Conservation (phyloP, 2,113 vertebrate genomes). For the Gallinago undulata region DNA sequence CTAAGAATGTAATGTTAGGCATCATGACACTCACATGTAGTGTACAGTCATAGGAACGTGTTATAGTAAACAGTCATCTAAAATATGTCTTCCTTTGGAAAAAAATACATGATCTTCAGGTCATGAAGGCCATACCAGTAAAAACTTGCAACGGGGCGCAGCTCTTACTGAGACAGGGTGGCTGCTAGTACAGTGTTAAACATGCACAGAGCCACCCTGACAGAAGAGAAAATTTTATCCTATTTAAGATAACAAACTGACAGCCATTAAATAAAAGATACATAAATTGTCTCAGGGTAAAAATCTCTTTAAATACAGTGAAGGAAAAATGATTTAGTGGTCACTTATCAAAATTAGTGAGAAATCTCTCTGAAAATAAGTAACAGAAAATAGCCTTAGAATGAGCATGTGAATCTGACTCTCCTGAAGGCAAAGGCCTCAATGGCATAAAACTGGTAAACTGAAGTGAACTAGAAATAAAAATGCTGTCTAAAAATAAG, state of each 20-base stretch:
- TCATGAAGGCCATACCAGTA: neutral
- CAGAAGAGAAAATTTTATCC: slow-evolving; percentile 1
- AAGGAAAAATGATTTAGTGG: slow-evolving; percentile 17
- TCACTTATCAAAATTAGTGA: neutral
- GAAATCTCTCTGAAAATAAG: slow-evolving; percentile 46
- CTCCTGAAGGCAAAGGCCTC: neutral
- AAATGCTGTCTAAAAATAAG: slow-evolving; percentile 36
- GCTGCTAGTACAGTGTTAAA: neutral
- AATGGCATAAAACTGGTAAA: neutral
- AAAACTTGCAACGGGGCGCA: neutral
- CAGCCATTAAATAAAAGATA: neutral
- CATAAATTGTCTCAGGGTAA: neutral
- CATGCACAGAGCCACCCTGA: neutral
- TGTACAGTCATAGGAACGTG: neutral
- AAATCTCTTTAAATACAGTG: slow-evolving; percentile 5
- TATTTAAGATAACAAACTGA: slow-evolving; percentile 4
- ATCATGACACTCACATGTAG: neutral
- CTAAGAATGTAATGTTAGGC: neutral
- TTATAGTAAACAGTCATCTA: neutral
- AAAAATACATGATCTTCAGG: neutral
- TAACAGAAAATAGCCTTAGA: neutral
- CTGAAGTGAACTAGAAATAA: neutral
- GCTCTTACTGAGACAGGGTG: neutral
- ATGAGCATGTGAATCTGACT: neutral
- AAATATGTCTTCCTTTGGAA: slow-evolving; percentile 30